Base-by-base conservation (phyloP, 2,113 vertebrate genomes). In the Brachyistius frenatus region DNA sequence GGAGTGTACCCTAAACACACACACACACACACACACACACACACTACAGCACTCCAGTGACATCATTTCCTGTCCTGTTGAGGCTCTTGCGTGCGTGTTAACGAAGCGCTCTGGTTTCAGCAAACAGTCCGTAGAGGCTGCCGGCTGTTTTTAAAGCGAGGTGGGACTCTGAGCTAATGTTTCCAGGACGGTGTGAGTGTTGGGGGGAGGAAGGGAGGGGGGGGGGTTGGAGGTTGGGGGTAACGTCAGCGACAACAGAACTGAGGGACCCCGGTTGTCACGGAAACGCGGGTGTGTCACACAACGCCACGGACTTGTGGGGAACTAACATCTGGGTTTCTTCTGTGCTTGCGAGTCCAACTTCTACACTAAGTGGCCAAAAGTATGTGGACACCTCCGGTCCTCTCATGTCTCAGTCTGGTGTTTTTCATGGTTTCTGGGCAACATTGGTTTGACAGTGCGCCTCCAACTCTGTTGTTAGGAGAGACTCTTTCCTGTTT, bases 101-200 rank as follows among this genome's bases (percentile, higher is more conserved):
- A 74, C 30, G 60, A 36, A 66, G 49, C 15, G 13, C 77, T 81
- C 60, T 0, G 57, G 66, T 82, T 81, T 72, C 84, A 85, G 72
- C 72, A 63, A 71, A 66, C 2, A 1, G 61, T 67, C 76, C 67
- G 4, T 56, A 6, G 79, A 64, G 87, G 76, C 23, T 70, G 80
- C 23, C 23, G 23, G 23, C 23, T 23, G 23, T 23, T 79, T 88
- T 88, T 35, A 37, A 52, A 77, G 62, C 1, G 64, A 83, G 75
- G 83, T 63, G 69, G 65, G 78, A 60, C 37, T 30, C 73, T 90
- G 88, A 88, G 76, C 78, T 82, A 74, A 86, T 86, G 89, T 91
- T 89, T 87, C 83, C 83, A 82, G 70, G 13, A 53, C 49, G 16
- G 13, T 14, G 88, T 76, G 86, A 73, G 84, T 85, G 86, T 23